Base-by-base conservation (phyloP, 2,888 invertebrate species). In the Oxystoma pomonae region DNA sequence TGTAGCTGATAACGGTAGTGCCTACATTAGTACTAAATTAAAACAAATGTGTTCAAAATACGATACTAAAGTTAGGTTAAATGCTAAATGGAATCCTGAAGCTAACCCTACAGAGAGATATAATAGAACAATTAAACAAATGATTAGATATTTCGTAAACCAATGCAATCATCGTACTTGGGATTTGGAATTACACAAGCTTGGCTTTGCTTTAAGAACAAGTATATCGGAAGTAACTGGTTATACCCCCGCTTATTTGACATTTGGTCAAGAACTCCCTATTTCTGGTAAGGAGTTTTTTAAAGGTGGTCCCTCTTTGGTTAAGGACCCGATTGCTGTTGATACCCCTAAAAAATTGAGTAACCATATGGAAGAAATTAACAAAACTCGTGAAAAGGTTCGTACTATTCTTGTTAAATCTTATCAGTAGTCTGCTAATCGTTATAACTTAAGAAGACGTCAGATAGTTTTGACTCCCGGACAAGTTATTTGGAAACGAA, bases 91-190 rank as follows among this genome's bases (percentile, higher is more conserved):
- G 58, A 67, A 73, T 20, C 76, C 76, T 0, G 74, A 74, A 60
- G 66, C 70, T 1, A 75, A 77, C 57, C 74, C 75, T 0, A 72
- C 74, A 0, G 76, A 77, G 62, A 62, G 74, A 0, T 69, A 72
- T 0, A 77, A 77, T 61, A 59, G 72, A 19, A 72, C 73, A 0
- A 60, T 77, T 0, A 68, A 73, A 9, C 72, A 72, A 1, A 72
- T 71, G 60, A 70, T 76, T 3, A 55, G 71, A 7, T 65, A 72
- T 0, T 74, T 68, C 58, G 56, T 72, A 9, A 3, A 7, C 16
- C 12, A 9, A 1, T 59, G 65, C 1, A 55, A 69, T 18, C 71
- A 71, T 55, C 55, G 64, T 1, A 19, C 61, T 5, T 74, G 72
- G 74, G 75, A 75, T 55, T 59, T 61, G 22, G 58, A 73, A 57